Conservation (phyloP, 2,797 vertebrate genomes). For the Takifugu rubripes region DNA sequence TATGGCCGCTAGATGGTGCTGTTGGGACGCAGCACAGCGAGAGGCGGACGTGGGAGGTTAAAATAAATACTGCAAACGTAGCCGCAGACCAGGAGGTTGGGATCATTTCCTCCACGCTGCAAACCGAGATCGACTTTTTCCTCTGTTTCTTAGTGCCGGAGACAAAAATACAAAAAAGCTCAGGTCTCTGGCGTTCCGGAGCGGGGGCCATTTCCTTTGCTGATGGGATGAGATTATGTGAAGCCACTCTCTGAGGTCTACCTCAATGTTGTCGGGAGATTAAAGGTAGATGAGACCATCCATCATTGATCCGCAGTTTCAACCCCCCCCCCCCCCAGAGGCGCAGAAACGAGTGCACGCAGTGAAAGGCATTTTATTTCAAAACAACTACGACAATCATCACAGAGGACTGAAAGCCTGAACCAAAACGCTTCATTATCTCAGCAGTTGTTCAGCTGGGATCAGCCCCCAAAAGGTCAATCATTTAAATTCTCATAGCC, state of each 20-base stretch:
- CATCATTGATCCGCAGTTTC: conserved; percentile 40
- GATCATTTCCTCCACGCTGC: conserved; percentile 26
- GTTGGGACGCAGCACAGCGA: conserved; percentile 33
- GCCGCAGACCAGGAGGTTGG: background rate
- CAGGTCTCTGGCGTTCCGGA: conserved; percentile 39
- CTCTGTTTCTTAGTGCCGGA: conserved; percentile 24
- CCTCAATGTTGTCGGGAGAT: conserved; percentile 41
- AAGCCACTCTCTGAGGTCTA: conserved; percentile 41
- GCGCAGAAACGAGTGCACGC: conserved; percentile 7
- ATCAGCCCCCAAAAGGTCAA: background rate
- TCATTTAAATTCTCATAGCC: background rate
- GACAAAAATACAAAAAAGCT: conserved; percentile 34
- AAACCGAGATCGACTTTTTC: conserved; percentile 24
- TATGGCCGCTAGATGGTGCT: conserved; percentile 55
- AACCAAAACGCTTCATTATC: no score
- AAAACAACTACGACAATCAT: no score
- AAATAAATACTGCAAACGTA: no score
- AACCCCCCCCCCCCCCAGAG: background rate
- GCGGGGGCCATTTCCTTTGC: conserved; percentile 38
- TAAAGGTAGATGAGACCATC: conserved; percentile 41
- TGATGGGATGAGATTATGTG: conserved; percentile 52
- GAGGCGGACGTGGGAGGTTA: background rate
- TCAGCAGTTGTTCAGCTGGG: no score
- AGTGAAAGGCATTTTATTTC: background rate
- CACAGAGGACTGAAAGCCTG: no score